Conservation (phyloP, 2,888 invertebrate genomes). For the Melanchra persicariae region DNA sequence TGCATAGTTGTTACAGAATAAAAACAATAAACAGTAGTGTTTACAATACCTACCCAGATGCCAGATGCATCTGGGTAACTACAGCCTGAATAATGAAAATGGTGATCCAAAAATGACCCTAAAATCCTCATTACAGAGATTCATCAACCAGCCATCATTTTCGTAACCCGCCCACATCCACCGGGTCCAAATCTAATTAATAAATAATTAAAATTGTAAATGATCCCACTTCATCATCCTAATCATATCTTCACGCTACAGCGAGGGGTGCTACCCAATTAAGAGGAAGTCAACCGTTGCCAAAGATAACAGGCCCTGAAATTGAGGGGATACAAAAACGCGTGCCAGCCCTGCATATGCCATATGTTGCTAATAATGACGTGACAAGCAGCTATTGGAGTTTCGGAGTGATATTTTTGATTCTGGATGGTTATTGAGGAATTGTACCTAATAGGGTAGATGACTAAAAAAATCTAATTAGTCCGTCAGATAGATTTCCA, state of each 20-base stretch:
- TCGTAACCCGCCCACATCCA: neutral
- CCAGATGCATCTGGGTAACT: too few species aligned
- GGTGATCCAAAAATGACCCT: neutral
- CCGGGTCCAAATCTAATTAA: slow-evolving; percentile 6
- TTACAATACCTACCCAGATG: too few species aligned
- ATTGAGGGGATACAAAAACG: slow-evolving; percentile 51
- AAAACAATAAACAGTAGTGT: too few species aligned
- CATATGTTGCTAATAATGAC: slow-evolving; percentile 54
- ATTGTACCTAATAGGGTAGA: too few species aligned
- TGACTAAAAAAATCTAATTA: too few species aligned
- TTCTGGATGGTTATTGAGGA: slow-evolving; percentile 5
- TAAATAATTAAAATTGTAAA: slow-evolving; percentile 57
- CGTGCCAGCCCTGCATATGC: slow-evolving; percentile 17
- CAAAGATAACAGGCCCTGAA: slow-evolving; percentile 63
- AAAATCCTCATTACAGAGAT: neutral
- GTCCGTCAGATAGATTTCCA: too few species aligned
- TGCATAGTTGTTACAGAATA: too few species aligned
- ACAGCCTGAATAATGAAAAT: too few species aligned
- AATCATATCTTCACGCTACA: slow-evolving; percentile 52
- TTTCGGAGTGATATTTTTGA: slow-evolving; percentile 7
- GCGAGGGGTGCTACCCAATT: slow-evolving; percentile 71
- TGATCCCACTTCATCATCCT: slow-evolving; percentile 51
- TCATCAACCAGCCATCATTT: neutral
- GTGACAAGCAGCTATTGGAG: slow-evolving; percentile 15
- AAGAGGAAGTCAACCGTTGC: slow-evolving; percentile 71